Evolutionary conservation across 2,797 vertebrate genomes (phyloP).

Genomic region (Eulemur rubriventer): DNA sequence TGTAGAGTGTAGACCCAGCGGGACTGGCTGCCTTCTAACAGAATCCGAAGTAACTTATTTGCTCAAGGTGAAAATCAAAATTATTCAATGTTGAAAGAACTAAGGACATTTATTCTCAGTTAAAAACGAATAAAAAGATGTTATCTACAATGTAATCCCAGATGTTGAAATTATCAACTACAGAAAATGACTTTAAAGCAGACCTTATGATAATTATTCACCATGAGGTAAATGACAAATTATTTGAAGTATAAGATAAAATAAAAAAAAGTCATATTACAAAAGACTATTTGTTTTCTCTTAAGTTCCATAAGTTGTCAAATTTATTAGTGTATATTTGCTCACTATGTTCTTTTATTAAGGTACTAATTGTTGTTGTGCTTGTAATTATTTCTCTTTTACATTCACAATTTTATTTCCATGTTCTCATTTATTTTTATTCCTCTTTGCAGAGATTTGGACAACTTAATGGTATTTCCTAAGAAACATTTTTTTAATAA

Average conservation of each 20-base stretch:
- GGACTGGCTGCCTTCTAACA: background rate
- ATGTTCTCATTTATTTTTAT: constrained; percentile 5
- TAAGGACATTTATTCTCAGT: background rate
- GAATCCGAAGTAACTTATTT: background rate
- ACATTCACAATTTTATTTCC: constrained; percentile 5
- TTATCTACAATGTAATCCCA: background rate
- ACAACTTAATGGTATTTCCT: background rate
- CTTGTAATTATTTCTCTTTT: background rate
- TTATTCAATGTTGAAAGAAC: background rate
- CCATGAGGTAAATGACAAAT: background rate
- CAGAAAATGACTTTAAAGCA: background rate
- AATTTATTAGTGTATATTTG: background rate
- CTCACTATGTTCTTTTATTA: constrained; percentile 8
- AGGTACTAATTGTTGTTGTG: background rate
- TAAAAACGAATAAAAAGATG: background rate
- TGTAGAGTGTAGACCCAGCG: background rate
- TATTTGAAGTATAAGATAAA: background rate
- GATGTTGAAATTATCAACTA: background rate
- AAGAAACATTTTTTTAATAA: background rate
- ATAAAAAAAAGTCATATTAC: background rate
- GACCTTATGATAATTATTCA: background rate
- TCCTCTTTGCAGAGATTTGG: background rate
- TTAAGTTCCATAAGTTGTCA: background rate
- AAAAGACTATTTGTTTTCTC: constrained; percentile 8
- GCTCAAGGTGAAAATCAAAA: background rate